These are phyloP conservation scores for Orthosia incerta DNA, from an alignment of 2,888 invertebrate species.

Conservation along the genomic window DNA sequence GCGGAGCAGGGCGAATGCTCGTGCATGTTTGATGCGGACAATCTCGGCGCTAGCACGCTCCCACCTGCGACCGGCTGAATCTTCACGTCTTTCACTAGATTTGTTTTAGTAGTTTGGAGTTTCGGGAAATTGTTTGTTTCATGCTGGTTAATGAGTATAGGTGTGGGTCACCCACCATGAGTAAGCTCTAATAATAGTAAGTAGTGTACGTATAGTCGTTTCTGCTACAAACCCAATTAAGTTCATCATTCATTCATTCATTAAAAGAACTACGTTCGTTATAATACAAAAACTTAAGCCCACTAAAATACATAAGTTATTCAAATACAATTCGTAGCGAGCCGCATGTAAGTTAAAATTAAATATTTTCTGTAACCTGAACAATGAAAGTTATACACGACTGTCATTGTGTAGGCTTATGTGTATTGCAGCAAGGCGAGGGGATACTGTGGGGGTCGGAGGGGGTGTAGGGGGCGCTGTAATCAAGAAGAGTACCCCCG, in stretches of 20 bases:
- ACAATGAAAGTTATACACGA: constrained; percentile 75
- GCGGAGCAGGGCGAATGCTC: constrained; percentile 78
- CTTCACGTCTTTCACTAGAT: constrained; percentile 54
- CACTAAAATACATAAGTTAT: constrained; percentile 31
- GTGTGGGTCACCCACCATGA: not conserved
- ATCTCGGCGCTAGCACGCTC: constrained; percentile 80
- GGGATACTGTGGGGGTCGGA: constrained; percentile 71
- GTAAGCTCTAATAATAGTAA: not conserved
- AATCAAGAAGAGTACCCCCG: constrained; percentile 91
- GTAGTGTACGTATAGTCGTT: no score
- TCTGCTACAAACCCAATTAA: constrained; percentile 5
- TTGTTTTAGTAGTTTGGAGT: constrained; percentile 41
- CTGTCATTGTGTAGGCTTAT: constrained; percentile 84
- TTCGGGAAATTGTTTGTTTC: not conserved
- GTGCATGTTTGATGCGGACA: constrained; percentile 88
- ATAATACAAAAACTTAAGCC: constrained; percentile 21
- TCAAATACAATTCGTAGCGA: constrained; percentile 25
- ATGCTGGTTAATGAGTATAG: not conserved
- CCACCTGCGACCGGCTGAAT: constrained; percentile 70
- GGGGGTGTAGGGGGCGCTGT: constrained; percentile 83
- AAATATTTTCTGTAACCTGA: constrained; percentile 70
- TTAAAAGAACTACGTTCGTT: not conserved
- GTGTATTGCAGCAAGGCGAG: constrained; percentile 80
- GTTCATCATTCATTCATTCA: no score
- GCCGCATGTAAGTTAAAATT: constrained; percentile 57